A percentile compares a stretch with the other conserved stretches of the same genome.
Evolutionary conservation across 2,113 vertebrate genomes (phyloP).

Genomic region (Elgaria multicarinata): DNA sequence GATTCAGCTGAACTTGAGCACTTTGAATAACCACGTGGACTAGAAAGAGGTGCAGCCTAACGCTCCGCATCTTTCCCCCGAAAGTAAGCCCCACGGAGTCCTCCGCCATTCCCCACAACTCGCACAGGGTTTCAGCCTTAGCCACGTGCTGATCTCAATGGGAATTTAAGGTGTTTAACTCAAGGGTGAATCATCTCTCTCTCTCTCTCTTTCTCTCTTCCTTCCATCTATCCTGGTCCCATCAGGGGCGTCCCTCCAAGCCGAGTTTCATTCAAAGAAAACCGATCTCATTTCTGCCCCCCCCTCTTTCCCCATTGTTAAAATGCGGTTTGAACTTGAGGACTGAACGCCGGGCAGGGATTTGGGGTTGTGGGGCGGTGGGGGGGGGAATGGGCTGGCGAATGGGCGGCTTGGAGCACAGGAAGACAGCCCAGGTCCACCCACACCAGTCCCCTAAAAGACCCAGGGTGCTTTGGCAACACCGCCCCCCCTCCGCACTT

Average conservation of each 20-base stretch:
- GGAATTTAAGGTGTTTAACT: no score
- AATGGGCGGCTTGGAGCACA: background rate
- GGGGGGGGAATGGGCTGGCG: background rate
- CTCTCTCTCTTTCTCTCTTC: background rate
- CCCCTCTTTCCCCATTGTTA: slow-evolving; percentile 1
- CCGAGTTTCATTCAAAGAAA: slow-evolving; percentile 6
- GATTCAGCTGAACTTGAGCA: background rate
- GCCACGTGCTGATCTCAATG: background rate
- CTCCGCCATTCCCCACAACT: background rate
- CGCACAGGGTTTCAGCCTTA: no score
- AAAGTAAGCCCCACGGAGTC: background rate
- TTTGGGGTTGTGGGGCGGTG: background rate
- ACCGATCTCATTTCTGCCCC: background rate
- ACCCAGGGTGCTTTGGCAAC: background rate
- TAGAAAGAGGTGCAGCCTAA: background rate
- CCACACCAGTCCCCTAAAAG: background rate
- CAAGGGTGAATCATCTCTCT: no score
- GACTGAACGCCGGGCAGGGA: background rate
- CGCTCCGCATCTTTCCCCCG: background rate
- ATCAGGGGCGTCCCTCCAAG: background rate
- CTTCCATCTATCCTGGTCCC: background rate
- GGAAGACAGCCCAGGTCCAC: background rate
- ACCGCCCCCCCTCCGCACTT: background rate
- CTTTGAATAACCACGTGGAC: background rate
- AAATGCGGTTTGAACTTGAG: slow-evolving; percentile 22